Evolutionary conservation across 2,113 vertebrate species (phyloP).

Genomic region (Austrofundulus limnaeus): DNA sequence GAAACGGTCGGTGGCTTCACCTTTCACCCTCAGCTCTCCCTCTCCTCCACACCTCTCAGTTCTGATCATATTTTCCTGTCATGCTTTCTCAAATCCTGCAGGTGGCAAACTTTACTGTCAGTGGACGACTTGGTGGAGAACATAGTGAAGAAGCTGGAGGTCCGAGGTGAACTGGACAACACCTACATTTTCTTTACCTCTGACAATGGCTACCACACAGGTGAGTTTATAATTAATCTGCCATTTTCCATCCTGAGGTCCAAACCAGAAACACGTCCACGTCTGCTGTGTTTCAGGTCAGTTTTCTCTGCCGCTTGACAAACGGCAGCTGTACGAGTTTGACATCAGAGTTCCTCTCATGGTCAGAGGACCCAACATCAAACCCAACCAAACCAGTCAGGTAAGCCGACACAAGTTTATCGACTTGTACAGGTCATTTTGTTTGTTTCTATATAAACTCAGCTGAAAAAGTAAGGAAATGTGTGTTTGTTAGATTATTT

Average conservation of each 20-base stretch:
- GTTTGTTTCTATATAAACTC: too few species aligned
- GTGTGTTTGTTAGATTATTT: too few species aligned
- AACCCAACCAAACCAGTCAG: conserved; percentile 90
- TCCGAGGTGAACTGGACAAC: conserved; percentile 85
- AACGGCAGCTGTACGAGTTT: conserved; percentile 96
- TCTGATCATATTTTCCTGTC: background rate
- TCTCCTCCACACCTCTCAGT: background rate
- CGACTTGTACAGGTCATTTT: too few species aligned
- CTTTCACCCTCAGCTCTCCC: background rate
- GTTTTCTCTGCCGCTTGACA: conserved; percentile 96
- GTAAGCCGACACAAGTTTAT: conserved; percentile 59
- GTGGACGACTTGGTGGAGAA: conserved; percentile 96
- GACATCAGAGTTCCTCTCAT: conserved; percentile 96
- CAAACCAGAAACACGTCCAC: background rate
- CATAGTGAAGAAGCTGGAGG: conserved; percentile 86
- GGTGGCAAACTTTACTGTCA: conserved; percentile 95
- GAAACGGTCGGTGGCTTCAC: conserved; percentile 81
- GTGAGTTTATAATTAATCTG: too few species aligned
- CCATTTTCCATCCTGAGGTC: background rate
- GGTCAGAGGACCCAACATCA: conserved; percentile 93
- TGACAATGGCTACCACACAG: conserved; percentile 97
- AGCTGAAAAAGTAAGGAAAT: too few species aligned
- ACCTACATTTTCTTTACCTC: conserved; percentile 96
- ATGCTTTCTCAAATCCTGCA: conserved; percentile 40
- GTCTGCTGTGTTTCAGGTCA: conserved; percentile 81